Base-by-base conservation (phyloP, 2,888 invertebrate species). In the Serripes groenlandicus region DNA sequence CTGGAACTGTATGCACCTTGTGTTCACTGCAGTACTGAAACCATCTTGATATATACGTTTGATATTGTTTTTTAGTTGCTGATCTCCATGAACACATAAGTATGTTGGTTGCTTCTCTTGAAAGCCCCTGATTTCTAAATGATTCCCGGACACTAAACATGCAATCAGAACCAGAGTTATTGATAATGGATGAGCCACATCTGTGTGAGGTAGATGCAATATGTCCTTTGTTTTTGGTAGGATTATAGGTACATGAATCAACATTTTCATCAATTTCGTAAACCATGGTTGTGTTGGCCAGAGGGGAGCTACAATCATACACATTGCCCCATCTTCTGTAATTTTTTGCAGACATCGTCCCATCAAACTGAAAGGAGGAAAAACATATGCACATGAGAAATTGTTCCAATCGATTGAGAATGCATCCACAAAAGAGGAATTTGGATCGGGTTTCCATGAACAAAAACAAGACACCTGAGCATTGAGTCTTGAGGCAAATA, bases 401-500 rank as follows among this genome's bases (percentile, higher is more conserved):
- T 30, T 21, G 28, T n/a, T 26, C 84, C 81, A 84, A 70, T 75
- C 28, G 28, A 80, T 3, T 23, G 74, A 34, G 76, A 83, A 80
- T 21, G 83, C 80, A 81, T 83, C 76, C 56, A 85, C 64, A 71
- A 34, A 49, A 26, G 18, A 42, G 28, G 60, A 37, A 21, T 58
- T 35, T 58, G 66, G 72, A 56, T 81, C 81, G 68, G 76, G 81
- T 42, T 76, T 68, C 73, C 75, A 81, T 30, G 76, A 64, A 69
- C 37, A 76, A 73, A 49, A 76, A 7, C 23, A 34, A 18, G 32
- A 18, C 2, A 81, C 35, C 42, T 81, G 35, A 7, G 9, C 58
- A 68, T 76, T 81, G 26, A 81, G 32, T 35, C 81, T 71, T 11
- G 81, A 60, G 2, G 81, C 81, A 75, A 81, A 81, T 66, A 81